Percentiles rank a stretch among this genome's conserved stretches.
Conservation (phyloP, 2,888 invertebrate genomes). For the Apomyelois bistriatella region DNA sequence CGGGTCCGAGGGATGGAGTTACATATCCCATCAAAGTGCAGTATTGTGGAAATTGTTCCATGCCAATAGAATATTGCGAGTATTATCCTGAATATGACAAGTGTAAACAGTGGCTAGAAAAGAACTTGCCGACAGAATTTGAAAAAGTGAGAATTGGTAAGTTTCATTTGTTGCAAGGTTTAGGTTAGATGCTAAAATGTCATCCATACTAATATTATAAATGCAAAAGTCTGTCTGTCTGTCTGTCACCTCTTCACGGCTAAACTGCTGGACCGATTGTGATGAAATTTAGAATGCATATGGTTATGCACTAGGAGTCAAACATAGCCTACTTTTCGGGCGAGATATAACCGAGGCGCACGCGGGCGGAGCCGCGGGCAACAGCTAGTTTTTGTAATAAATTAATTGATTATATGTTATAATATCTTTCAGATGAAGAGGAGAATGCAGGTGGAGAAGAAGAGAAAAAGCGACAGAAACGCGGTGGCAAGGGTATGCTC, state of each 20-base stretch:
- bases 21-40: conserved; percentile 90
- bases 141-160: conserved; percentile 8
- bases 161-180: background rate
- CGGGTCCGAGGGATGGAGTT: conserved; percentile 86
- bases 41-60: conserved; percentile 96
- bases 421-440: conserved; percentile 68
- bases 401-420: background rate
- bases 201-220: too few species aligned
- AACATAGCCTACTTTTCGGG: too few species aligned
- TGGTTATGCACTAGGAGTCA: too few species aligned
- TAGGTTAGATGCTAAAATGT: too few species aligned
- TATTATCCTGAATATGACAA: conserved; percentile 98
- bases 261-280: too few species aligned
- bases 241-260: too few species aligned
- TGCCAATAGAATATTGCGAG: conserved; percentile 99
- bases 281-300: too few species aligned
- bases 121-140: conserved; percentile 8
- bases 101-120: conserved; percentile 94
- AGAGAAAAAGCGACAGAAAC: conserved; percentile 97
- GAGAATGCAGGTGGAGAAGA: conserved; percentile 89
- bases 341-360: too few species aligned
- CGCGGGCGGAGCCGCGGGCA: too few species aligned
- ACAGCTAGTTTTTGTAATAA: too few species aligned
- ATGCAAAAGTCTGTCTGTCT: too few species aligned
- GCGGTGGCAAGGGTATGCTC: conserved; percentile 97